A percentile compares a stretch with the other conserved stretches of the same genome.
These are phyloP conservation scores for Emydocephalus ijimae DNA, from an alignment of 2,113 vertebrate genomes.

Conservation along the genomic window DNA sequence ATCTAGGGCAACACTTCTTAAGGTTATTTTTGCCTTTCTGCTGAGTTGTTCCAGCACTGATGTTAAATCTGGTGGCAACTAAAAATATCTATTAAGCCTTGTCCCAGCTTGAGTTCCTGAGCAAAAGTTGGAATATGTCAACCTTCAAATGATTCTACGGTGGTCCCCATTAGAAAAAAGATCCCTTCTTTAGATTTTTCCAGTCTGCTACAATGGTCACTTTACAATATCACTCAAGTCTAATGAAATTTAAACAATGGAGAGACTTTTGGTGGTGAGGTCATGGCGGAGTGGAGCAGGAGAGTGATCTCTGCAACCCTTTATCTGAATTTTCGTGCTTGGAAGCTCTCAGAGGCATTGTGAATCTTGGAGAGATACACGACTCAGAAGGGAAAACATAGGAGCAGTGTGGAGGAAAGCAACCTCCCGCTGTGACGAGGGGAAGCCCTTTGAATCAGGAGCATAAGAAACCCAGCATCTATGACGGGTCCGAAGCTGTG, in stretches of 20 bases:
- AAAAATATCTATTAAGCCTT: background rate
- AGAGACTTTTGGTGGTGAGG: no score
- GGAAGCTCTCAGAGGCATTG: no score
- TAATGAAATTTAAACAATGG: background rate
- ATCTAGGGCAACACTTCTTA: background rate
- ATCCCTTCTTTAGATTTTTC: background rate
- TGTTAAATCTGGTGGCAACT: background rate
- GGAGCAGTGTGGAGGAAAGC: no score
- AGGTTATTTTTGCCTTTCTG: background rate
- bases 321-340: no score
- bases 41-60: background rate
- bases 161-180: background rate
- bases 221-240: background rate
- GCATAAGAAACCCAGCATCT: no score
- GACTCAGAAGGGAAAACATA: no score
- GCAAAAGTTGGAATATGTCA: background rate
- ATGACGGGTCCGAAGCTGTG: no score
- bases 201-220: background rate
- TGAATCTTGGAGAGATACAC: no score
- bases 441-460: no score
- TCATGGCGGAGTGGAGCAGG: no score
- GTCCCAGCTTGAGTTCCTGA: background rate
- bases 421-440: no score
- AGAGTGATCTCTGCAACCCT: no score
- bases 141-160: background rate